Base-by-base conservation (phyloP, 2,888 invertebrate genomes). In the Sepiola atlantica region DNA sequence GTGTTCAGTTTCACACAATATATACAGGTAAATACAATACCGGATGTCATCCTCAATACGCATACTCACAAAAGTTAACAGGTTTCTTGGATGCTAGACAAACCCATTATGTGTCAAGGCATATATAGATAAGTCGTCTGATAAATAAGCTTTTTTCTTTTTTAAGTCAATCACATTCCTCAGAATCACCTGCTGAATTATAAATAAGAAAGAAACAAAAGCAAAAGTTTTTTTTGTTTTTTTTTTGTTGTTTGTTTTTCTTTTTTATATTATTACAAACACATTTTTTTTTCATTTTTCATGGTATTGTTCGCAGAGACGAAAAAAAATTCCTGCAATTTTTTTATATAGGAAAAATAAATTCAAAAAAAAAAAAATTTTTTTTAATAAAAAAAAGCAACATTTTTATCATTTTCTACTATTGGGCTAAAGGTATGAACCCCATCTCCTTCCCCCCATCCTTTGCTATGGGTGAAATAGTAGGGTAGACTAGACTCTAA, bases 21-120 rank as follows among this genome's bases (percentile, higher is more conserved):
- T n/a, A 77, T 77, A 77, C 77, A 77, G 18, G 77, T 77, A 77
- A 77, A 61, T n/a, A 77, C n/a, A 77, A 77, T 77, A 77, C 77
- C 77, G 77, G 77, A 77, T n/a, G 16, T 77, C 77, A 77, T 77
- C 77, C 77, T 32, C 77, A 77, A 61, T 45, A 45, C 8, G 45
- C 45, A 45, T 45, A 45, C 45, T 8, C 61, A 61, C 24, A 61
- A 77, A 32, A 77, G n/a, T 28, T 77, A 77, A 77, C 77, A 77
- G n/a, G n/a, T 77, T 77, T 77, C 77, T n/a, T n/a, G 77, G 32
- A n/a, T 32, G 77, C 77, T 77, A n/a, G n/a, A 32, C n/a, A 77
- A 77, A 77, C 77, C 77, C 18, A 32, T 32, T 12, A 20, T 77
- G 77, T 12, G n/a, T 32, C n/a, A 16, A 77, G n/a, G 77, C 18